Evolutionary conservation across 2,888 invertebrate species (phyloP).

Genomic region (Hypomecis punctinalis): DNA sequence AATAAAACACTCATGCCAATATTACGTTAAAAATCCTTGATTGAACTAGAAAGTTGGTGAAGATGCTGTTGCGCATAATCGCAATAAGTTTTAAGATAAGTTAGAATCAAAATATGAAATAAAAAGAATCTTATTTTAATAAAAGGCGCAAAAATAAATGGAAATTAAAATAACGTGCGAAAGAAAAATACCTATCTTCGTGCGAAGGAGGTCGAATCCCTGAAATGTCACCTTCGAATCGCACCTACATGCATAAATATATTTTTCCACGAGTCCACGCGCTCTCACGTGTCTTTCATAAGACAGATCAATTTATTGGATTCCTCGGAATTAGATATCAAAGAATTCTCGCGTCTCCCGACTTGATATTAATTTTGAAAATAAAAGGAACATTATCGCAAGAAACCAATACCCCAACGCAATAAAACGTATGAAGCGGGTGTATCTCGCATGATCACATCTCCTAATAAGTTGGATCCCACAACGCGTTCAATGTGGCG

Average conservation of each 20-base stretch:
- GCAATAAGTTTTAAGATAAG: no score
- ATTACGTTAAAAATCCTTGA: no score
- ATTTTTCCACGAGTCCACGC: background rate
- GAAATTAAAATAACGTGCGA: no score
- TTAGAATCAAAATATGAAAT: no score
- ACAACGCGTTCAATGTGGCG: conserved; percentile 80
- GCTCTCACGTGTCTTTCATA: conserved; percentile 6
- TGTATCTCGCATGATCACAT: conserved; percentile 82
- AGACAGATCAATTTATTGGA: conserved; percentile 9
- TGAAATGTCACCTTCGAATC: background rate
- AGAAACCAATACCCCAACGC: conserved; percentile 70
- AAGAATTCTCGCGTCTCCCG: conserved; percentile 24
- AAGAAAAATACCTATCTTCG: no score
- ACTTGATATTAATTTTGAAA: conserved; percentile 45
- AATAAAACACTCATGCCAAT: no score
- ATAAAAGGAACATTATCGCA: conserved; percentile 66
- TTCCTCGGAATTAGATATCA: conserved; percentile 25
- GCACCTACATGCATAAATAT: background rate
- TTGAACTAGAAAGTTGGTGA: no score
- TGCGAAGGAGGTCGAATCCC: no score
- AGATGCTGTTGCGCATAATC: no score
- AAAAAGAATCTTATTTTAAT: no score
- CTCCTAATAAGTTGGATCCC: conserved; percentile 83
- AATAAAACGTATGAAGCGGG: conserved; percentile 82
- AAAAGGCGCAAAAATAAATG: no score